Conservation (phyloP, 2,797 vertebrate genomes). For the Amniataba percoides region DNA sequence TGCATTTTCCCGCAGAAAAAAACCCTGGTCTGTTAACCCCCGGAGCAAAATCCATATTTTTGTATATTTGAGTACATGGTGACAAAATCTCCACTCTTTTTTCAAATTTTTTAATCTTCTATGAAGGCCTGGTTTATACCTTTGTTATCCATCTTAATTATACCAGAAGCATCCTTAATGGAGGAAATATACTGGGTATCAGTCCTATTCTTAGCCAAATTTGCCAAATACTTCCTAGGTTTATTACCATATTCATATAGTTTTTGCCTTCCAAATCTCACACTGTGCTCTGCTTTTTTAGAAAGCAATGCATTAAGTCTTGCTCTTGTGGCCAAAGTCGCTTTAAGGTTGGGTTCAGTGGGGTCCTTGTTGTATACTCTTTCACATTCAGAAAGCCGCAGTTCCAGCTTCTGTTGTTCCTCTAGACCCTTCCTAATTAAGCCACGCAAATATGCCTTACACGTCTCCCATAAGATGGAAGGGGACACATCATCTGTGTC, state of each 20-base stretch:
- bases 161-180: background rate
- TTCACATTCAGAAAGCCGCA: background rate
- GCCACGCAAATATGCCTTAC: background rate
- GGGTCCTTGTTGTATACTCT: background rate
- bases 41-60: too few species aligned
- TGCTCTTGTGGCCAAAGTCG: background rate
- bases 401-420: background rate
- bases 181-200: background rate
- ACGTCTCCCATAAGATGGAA: background rate
- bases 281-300: background rate
- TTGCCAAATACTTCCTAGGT: background rate
- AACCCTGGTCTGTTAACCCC: too few species aligned
- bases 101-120: too few species aligned
- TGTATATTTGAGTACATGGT: too few species aligned
- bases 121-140: background rate
- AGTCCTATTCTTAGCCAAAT: background rate
- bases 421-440: background rate
- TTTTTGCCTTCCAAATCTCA: background rate
- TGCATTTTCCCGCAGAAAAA: too few species aligned
- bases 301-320: background rate
- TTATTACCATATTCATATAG: slow-evolving; percentile 2
- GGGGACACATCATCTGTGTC: background rate
- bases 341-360: background rate
- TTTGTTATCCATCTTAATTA: background rate
- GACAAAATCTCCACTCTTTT: too few species aligned